Base-by-base conservation (phyloP, 2,113 vertebrate species). In the Lanius collurio region DNA sequence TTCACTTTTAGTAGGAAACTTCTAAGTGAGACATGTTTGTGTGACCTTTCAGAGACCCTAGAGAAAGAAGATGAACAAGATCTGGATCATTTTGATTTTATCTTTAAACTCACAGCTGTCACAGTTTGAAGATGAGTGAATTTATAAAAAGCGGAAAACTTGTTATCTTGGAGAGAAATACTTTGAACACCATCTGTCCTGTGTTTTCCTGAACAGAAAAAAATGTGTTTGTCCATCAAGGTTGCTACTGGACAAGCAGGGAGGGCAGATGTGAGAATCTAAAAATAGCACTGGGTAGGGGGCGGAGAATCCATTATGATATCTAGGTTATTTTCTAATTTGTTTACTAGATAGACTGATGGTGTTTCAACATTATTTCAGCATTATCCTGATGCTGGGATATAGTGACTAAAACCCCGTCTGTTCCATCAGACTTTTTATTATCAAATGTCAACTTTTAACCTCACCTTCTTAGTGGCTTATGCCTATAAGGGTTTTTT, bases 81-180 rank as follows among this genome's bases (percentile, higher is more conserved):
- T 95, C 91, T 94, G 89, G 84, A 94, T 94, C n/a, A 80, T 79
- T 96, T 87, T 1, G 59, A 42, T 94, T 95, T 95, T 95, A 87
- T 92, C 89, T 95, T 95, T 94, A 95, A 89, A 87, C 49, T 95
- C 87, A 73, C 81, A 95, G 94, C 84, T 97, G 91, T 95, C 94
- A 93, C 82, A 60, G 59, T 94, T 92, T 96, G 82, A 93, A 96
- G 83, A 92, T 92, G 95, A 94, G 79, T 91, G 87, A 96, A 95
- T 94, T 91, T 94, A 93, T 93, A 93, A 92, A 95, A 96, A 93
- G 83, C 11, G 0, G 64, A 86, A 95, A 94, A 96, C 71, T 93
- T 96, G 94, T 94, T 96, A 89, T 91, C 68, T 94, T 14, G 0
- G 76, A 92, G 77, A 95, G 91, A 92, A 88, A 70, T 80, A 88